Evolutionary conservation across 1,140 invertebrate species (phyloP).

Genomic region (Propsilocerus akamusi): DNA sequence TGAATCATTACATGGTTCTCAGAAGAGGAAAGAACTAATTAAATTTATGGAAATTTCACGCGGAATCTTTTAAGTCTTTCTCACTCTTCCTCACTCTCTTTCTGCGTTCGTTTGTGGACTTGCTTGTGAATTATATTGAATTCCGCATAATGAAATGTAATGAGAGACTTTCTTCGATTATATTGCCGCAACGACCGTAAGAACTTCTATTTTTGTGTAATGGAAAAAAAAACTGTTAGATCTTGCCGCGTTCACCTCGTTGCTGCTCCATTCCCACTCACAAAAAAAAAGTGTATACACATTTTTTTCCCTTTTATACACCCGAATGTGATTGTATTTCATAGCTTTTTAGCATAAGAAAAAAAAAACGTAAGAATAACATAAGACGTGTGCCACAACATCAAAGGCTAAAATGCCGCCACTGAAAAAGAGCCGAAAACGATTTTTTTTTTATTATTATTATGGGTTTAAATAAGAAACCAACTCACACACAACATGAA

Average conservation of each 20-base stretch:
- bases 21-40: too few species aligned
- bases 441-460: neutral
- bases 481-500: too few species aligned
- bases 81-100: neutral
- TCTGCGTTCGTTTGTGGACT: neutral
- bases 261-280: neutral
- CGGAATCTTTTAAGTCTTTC: too few species aligned
- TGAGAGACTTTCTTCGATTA: too few species aligned
- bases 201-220: neutral
- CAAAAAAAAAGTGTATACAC: neutral
- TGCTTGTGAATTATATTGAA: neutral
- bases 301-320: neutral
- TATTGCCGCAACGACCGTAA: too few species aligned
- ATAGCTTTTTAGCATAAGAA: neutral
- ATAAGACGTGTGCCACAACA: neutral
- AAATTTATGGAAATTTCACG: too few species aligned
- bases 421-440: neutral
- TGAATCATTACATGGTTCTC: too few species aligned
- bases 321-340: neutral
- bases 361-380: too few species aligned
- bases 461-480: neutral
- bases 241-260: neutral
- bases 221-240: too few species aligned
- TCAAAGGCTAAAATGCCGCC: neutral
- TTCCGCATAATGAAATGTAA: neutral